phyloP scores from a whole-genome alignment of 2,797 vertebrate species.

The Lycodopsis pacificus region DNA sequence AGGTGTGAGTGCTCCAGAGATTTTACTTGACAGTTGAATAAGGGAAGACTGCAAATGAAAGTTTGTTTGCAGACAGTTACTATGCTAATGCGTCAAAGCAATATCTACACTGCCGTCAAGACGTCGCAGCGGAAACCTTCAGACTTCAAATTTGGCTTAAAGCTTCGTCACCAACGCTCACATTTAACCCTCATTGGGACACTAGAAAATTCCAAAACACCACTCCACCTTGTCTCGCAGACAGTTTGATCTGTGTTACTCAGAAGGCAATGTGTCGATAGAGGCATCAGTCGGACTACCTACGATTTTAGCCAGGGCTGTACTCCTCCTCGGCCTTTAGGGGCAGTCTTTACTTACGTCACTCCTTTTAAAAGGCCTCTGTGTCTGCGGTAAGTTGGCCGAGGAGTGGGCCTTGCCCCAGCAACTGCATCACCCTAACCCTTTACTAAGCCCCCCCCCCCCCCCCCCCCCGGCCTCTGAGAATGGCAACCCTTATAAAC shows the following conservation, averaged over 20 bases:
- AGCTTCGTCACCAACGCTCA: conserved; percentile 31
- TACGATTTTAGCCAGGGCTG: conserved; percentile 20
- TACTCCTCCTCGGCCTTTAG: conserved; percentile 55
- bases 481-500: conserved; percentile 77
- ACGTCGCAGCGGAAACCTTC: conserved; percentile 40
- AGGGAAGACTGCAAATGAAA: conserved; percentile 70
- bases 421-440: conserved; percentile 24
- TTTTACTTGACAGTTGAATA: conserved; percentile 77
- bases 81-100: conserved; percentile 62
- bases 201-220: conserved; percentile 5
- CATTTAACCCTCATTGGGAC: conserved; percentile 25
- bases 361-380: conserved; percentile 49
- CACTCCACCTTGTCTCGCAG: conserved; percentile 18
- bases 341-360: conserved; percentile 67
- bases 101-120: conserved; percentile 51
- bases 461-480: conserved; percentile 58
- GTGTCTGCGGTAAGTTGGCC: conserved; percentile 45
- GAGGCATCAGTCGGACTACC: conserved; percentile 38
- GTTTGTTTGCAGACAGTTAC: conserved; percentile 73
- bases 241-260: conserved; percentile 27
- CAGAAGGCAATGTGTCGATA: conserved; percentile 11
- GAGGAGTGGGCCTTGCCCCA: conserved; percentile 35
- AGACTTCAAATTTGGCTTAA: conserved; percentile 46
- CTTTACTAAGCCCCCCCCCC: conserved; percentile 56
- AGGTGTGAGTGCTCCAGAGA: conserved; percentile 73